phyloP scores from a whole-genome alignment of 2,888 invertebrate species.

The Ametastegia equiseti region DNA sequence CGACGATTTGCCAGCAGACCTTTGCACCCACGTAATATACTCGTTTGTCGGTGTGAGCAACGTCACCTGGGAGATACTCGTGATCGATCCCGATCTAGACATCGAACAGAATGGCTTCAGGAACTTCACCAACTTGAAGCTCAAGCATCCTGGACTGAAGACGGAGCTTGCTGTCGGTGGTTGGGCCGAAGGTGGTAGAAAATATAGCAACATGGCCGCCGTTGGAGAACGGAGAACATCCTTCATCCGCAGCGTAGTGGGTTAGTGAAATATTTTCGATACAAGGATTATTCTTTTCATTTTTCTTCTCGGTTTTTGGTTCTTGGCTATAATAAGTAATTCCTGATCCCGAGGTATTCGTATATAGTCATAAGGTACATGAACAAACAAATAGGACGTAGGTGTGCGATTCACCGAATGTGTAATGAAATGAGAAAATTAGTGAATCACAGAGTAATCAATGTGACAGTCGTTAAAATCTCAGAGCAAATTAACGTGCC shows the following conservation, averaged over 20 bases:
- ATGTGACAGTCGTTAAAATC: slow-evolving; percentile 29
- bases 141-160: slow-evolving; percentile 85
- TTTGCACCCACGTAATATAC: slow-evolving; percentile 92
- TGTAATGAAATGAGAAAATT: background rate
- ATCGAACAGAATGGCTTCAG: slow-evolving; percentile 86
- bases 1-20: slow-evolving; percentile 88
- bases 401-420: no score
- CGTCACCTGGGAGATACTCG: slow-evolving; percentile 85
- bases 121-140: slow-evolving; percentile 87
- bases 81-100: slow-evolving; percentile 90
- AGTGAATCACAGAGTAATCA: slow-evolving; percentile 1
- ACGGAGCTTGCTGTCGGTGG: slow-evolving; percentile 91
- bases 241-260: slow-evolving; percentile 87
- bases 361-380: background rate
- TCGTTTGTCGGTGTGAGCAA: slow-evolving; percentile 93
- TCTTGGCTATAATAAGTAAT: no score
- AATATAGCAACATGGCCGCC: slow-evolving; percentile 90
- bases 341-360: background rate
- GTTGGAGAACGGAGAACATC: slow-evolving; percentile 82
- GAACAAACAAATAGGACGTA: background rate
- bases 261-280: slow-evolving; percentile 75
- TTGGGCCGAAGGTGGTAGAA: slow-evolving; percentile 93
- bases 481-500: background rate
- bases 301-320: background rate
- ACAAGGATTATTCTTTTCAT: background rate